These are phyloP conservation scores for Drosophila peninsularis DNA, from an alignment of 2,888 invertebrate species.

Conservation along the genomic window DNA sequence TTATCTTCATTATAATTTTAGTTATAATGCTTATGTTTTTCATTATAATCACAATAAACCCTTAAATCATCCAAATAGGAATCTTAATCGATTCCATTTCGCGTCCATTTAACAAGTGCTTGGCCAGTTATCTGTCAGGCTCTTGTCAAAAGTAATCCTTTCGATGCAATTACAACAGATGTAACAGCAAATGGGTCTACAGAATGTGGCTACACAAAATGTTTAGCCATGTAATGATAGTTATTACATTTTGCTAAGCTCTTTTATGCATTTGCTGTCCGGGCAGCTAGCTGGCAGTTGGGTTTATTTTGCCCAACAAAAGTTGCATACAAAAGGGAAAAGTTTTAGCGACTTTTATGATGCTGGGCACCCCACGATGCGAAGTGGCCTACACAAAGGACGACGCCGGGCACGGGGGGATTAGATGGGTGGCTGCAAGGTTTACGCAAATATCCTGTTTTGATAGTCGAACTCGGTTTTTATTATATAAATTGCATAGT, in stretches of 20 bases:
- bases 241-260: conserved; percentile 67
- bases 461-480: conserved; percentile 67
- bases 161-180: conserved; percentile 25
- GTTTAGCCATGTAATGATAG: conserved; percentile 61
- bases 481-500: conserved; percentile 73
- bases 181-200: conserved; percentile 51
- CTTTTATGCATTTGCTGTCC: conserved; percentile 42
- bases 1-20: no score
- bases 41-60: no score
- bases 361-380: conserved; percentile 20
- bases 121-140: not conserved
- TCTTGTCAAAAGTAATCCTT: conserved; percentile 1
- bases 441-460: conserved; percentile 69
- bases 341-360: conserved; percentile 68
- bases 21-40: not conserved
- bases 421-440: conserved; percentile 15
- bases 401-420: not conserved
- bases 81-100: not conserved
- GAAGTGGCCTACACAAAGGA: conserved; percentile 2
- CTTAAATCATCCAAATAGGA: not conserved
- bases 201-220: conserved; percentile 54
- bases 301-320: conserved; percentile 44
- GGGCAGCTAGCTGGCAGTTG: conserved; percentile 11
- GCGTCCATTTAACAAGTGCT: not conserved
- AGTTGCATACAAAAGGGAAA: conserved; percentile 57